phyloP scores from a whole-genome alignment of 2,888 invertebrate genomes.

The Lepidonotus clava region DNA sequence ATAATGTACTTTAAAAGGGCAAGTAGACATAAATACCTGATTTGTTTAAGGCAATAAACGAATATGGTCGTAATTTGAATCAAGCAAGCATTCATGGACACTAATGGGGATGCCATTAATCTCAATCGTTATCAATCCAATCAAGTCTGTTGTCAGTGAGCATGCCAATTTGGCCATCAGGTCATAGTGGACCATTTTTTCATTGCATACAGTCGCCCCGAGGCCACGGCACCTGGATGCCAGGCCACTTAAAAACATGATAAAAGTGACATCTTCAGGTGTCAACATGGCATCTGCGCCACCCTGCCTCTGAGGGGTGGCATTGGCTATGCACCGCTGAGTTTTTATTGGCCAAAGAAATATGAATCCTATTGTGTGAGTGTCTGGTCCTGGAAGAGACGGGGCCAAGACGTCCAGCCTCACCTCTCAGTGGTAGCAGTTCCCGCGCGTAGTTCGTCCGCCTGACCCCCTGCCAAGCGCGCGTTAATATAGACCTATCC shows the following conservation, averaged over 20 bases:
- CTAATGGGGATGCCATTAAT: too few relatives aligned
- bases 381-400: background rate
- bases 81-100: too few relatives aligned
- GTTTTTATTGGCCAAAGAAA: background rate
- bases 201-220: background rate
- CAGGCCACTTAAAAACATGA: background rate
- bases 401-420: background rate
- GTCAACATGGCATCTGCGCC: background rate
- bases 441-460: background rate
- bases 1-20: too few relatives aligned
- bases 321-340: background rate
- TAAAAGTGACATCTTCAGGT: slow-evolving; percentile 8
- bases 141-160: too few relatives aligned
- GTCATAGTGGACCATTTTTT: background rate
- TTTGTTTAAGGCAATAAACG: too few relatives aligned
- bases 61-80: too few relatives aligned
- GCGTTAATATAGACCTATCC: background rate
- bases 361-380: slow-evolving; percentile 10
- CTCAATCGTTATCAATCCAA: too few relatives aligned
- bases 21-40: too few relatives aligned
- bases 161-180: slow-evolving; percentile 23
- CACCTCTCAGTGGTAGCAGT: background rate
- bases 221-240: background rate
- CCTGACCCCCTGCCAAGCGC: background rate
- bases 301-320: background rate